Conservation (phyloP, 30 jellyfish, hydroid and myxozoan species). For the Euphysa ruthae region DNA sequence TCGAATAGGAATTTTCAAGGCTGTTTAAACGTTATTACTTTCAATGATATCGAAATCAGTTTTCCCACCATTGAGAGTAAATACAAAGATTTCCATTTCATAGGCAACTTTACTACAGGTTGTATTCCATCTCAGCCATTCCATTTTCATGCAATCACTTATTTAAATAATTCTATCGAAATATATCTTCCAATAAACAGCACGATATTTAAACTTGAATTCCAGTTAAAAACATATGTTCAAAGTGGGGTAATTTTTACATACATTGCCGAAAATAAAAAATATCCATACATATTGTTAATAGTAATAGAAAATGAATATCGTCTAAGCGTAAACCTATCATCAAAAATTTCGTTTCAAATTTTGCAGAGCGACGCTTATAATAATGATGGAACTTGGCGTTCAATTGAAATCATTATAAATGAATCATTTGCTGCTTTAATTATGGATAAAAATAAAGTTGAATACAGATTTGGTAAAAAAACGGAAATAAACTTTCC, state of each 20-base stretch:
- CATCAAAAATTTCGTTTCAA: neutral
- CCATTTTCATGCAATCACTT: neutral
- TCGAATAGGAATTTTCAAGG: constrained; percentile 11
- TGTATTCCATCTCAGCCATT: constrained; percentile 5
- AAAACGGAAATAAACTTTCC: constrained; percentile 3
- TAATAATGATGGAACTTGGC: constrained; percentile 33
- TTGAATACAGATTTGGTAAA: neutral
- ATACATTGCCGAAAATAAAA: neutral
- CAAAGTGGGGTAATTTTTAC: constrained; percentile 9
- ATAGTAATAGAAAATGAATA: neutral
- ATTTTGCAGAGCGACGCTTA: neutral
- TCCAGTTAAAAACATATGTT: constrained; percentile 11
- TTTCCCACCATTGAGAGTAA: neutral
- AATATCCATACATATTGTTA: neutral
- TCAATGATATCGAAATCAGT: neutral
- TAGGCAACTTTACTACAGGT: neutral
- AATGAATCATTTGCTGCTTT: neutral
- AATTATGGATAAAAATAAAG: neutral
- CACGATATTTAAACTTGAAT: neutral
- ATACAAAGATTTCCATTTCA: neutral
- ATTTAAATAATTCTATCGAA: neutral
- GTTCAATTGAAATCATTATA: constrained; percentile 7
- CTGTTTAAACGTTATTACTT: neutral
- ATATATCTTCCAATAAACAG: neutral
- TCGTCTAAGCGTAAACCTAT: neutral